Percentiles rank a stretch among this genome's conserved stretches.
These are phyloP conservation scores for Drosophila kanekoi DNA, from an alignment of 2,888 invertebrate species.

Conservation along the genomic window DNA sequence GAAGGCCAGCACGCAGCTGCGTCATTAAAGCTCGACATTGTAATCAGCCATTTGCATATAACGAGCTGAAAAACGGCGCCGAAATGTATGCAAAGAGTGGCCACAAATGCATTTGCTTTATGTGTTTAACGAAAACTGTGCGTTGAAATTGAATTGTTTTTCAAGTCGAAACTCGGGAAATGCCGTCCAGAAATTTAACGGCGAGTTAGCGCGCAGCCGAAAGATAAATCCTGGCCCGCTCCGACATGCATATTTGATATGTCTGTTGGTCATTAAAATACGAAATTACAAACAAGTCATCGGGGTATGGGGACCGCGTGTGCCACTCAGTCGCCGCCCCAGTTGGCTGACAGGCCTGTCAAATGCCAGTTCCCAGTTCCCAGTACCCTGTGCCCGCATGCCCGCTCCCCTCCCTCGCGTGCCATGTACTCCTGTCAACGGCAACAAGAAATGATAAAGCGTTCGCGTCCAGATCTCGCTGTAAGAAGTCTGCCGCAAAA, in stretches of 20 bases:
- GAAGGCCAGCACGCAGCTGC: conserved; percentile 33
- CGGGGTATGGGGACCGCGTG: conserved; percentile 15
- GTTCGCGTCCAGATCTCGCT: conserved; percentile 65
- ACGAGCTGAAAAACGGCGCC: conserved; percentile 17
- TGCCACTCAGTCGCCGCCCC: conserved; percentile 10
- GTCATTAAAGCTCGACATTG: conserved; percentile 45
- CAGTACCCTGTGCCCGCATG: neutral
- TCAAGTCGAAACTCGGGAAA: conserved; percentile 3
- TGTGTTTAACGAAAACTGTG: neutral
- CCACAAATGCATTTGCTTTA: conserved; percentile 14
- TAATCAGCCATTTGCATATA: conserved; percentile 54
- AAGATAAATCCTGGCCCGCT: conserved; percentile 2
- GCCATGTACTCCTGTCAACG: conserved; percentile 57
- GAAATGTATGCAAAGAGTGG: conserved; percentile 23
- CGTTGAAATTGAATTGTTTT: conserved; percentile 22
- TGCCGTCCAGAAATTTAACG: neutral
- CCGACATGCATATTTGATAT: conserved; percentile 54
- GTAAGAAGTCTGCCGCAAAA: conserved; percentile 42
- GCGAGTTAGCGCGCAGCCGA: neutral
- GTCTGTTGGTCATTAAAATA: conserved; percentile 65
- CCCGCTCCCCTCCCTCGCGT: neutral
- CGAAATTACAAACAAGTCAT: conserved; percentile 47
- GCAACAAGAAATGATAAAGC: conserved; percentile 73
- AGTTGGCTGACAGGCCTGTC: conserved; percentile 64
- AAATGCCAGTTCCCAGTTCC: conserved; percentile 43